phyloP scores from a whole-genome alignment of 2,888 invertebrate species.

The Opisthograptis luteolata region DNA sequence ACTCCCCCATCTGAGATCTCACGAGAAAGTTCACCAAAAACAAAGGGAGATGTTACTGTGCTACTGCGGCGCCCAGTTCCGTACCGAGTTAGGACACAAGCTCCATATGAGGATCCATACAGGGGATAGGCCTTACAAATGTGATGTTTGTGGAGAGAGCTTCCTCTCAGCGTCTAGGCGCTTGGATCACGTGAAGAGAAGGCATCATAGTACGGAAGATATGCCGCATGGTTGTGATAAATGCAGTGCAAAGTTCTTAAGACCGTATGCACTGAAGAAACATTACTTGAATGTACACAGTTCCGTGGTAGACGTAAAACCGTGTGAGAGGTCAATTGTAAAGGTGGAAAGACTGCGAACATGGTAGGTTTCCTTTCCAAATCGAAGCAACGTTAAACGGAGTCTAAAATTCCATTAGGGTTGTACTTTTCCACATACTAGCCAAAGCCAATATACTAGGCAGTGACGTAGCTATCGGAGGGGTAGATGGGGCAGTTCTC shows the following conservation, averaged over 20 bases:
- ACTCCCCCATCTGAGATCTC: conserved; percentile 59
- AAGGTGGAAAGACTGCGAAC: too few relatives aligned
- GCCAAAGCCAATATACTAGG: too few relatives aligned
- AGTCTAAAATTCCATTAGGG: too few relatives aligned
- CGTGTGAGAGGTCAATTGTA: conserved; percentile 28
- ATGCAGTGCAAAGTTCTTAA: conserved; percentile 65
- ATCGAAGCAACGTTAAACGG: not conserved
- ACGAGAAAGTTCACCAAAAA: conserved; percentile 57
- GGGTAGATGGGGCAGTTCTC: too few relatives aligned
- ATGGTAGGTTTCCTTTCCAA: conserved; percentile 26
- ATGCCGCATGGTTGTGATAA: conserved; percentile 62
- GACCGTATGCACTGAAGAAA: conserved; percentile 70
- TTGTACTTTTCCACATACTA: too few relatives aligned
- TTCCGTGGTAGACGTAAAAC: conserved; percentile 43
- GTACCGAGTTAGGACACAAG: conserved; percentile 59
- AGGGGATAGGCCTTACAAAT: conserved; percentile 67
- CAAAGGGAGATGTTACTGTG: conserved; percentile 59
- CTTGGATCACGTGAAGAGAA: conserved; percentile 68
- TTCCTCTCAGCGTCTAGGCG: conserved; percentile 71
- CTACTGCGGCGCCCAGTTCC: conserved; percentile 64
- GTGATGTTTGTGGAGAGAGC: conserved; percentile 62
- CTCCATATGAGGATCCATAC: conserved; percentile 69
- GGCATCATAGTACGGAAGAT: conserved; percentile 56
- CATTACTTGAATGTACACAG: conserved; percentile 60
- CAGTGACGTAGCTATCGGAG: too few relatives aligned